Percentiles rank a stretch among this genome's conserved stretches.
Conservation (phyloP, 2,888 invertebrate genomes). For the Phengaris arion region DNA sequence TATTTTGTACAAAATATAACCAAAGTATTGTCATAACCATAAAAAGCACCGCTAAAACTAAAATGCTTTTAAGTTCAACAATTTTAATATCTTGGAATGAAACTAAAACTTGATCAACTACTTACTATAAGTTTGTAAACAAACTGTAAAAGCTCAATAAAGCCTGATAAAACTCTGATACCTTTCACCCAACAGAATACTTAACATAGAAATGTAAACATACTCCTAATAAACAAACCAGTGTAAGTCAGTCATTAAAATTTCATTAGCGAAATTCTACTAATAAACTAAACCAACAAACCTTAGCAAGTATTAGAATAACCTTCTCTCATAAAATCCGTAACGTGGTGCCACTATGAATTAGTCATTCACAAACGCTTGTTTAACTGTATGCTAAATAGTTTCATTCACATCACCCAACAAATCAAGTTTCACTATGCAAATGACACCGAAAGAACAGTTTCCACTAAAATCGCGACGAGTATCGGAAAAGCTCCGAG, state of each 20-base stretch:
- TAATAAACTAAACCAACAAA: constrained; percentile 23
- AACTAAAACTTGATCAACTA: constrained; percentile 15
- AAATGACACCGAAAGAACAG: constrained; percentile 66
- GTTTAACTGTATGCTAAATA: constrained; percentile 39
- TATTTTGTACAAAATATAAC: background rate
- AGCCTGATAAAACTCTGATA: constrained; percentile 9
- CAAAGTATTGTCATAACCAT: constrained; percentile 1
- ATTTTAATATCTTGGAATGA: background rate
- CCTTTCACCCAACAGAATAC: constrained; percentile 11
- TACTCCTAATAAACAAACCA: background rate
- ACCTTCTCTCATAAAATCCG: constrained; percentile 42
- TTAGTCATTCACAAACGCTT: constrained; percentile 41
- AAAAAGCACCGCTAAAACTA: background rate
- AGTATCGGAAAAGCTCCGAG: constrained; percentile 35
- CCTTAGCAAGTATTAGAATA: constrained; percentile 30
- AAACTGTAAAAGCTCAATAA: constrained; percentile 24
- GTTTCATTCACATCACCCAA: constrained; percentile 59
- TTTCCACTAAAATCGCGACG: constrained; percentile 60
- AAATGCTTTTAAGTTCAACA: constrained; percentile 13
- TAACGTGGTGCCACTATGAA: constrained; percentile 36
- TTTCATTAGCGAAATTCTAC: constrained; percentile 10
- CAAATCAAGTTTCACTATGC: constrained; percentile 70
- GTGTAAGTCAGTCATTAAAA: constrained; percentile 19
- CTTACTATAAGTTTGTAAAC: constrained; percentile 22
- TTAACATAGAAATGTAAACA: constrained; percentile 11